Conservation (phyloP, 2,888 invertebrate genomes). For the Lithosia quadra region DNA sequence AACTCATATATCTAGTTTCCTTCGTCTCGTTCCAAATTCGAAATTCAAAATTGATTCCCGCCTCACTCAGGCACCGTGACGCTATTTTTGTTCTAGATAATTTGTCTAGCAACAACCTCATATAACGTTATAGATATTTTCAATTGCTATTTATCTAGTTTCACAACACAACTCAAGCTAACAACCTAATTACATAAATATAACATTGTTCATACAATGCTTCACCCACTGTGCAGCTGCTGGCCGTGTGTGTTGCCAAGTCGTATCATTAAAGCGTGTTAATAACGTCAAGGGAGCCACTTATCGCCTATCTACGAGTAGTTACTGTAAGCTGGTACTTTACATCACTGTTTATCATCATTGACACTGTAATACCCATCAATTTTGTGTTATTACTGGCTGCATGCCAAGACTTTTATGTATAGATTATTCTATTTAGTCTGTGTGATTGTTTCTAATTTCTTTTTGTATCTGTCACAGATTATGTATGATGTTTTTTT, state of each 20-base stretch:
- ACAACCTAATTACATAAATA: neutral
- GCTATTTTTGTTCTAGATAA: no score
- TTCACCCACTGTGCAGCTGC: slow-evolving; percentile 32
- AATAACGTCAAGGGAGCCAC: slow-evolving; percentile 24
- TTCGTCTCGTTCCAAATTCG: no score
- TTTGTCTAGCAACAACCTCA: no score
- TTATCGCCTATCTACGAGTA: slow-evolving; percentile 36
- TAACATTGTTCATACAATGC: neutral
- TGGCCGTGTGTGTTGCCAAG: slow-evolving; percentile 33
- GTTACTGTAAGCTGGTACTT: slow-evolving; percentile 12
- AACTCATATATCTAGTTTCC: no score
- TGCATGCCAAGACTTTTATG: neutral
- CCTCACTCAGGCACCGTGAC: no score
- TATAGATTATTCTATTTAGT: neutral
- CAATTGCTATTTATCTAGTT: neutral
- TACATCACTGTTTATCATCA: neutral
- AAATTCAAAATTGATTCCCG: no score
- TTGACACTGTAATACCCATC: neutral
- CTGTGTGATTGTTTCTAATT: no score
- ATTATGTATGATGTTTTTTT: no score
- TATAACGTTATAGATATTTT: no score
- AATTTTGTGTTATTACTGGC: neutral
- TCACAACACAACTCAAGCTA: neutral
- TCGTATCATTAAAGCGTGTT: slow-evolving; percentile 20
- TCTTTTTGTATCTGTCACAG: no score